Evolutionary conservation across 1,140 invertebrate genomes (phyloP), one percentile per base, ranked within the genome.

Genomic region (Cotesia typhae): DNA sequence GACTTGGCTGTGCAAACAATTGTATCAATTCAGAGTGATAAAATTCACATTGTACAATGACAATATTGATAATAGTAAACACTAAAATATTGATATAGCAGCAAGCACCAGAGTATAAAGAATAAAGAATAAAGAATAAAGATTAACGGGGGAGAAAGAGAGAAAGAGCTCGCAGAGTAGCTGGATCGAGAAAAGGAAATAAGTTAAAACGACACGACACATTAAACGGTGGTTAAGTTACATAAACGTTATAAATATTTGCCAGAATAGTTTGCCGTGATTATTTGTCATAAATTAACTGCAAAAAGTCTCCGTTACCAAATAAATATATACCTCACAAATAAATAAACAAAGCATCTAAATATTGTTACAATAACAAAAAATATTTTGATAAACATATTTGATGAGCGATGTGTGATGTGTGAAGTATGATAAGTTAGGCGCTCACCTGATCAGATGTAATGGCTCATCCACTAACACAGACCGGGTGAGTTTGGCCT

Each of bases 51-150:
- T 20, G 17, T 28, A 28, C 57, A 59, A 59, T 59, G 57, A 59
- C 57, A 59, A 59, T 59, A 59, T 59, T 59, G 57, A 20, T 59
- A 59, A 59, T 59, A 59, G 57, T 59, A 17, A 28, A 20, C 53
- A 28, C 57, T 59, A 59, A 17, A 59, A 59, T 59, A 59, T 59
- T 59, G 57, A 59, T 59, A 59, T 59, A 59, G 9, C 20, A 59
- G 20, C 20, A 59, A 20, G 7, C 17, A 59, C 14, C 57, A 59
- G 9, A 20, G 20, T 20, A 20, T 59, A 20, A 59, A 59, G 20
- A 59, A 28, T 28, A 28, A 28, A 28, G 28, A 28, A 20, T 59
- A 20, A 59, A 59, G 20, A 59, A 28, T 28, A 28, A 28, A 28
- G 28, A 28, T 28, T 28, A 1, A 28, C 28, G 14, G 9, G 57